Base-by-base conservation (phyloP, 2,113 vertebrate genomes). In the Cyanoramphus novaezelandiae region DNA sequence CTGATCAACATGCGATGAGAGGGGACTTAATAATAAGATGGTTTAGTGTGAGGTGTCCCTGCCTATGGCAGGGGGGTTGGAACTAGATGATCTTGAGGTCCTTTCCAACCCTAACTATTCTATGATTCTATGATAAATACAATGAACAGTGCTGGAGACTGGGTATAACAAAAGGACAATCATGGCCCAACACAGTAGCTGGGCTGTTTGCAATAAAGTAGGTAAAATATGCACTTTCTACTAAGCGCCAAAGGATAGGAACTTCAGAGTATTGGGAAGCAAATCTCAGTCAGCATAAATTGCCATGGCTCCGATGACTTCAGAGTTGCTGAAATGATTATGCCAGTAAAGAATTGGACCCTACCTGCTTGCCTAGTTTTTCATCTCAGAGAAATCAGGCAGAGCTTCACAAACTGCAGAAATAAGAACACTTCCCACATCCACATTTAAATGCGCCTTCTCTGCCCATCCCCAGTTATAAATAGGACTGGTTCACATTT, bases 401-500 rank as follows among this genome's bases (percentile, higher is more conserved):
- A 60, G 62, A 91, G 33, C 11, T 78, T 78, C 50, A 50, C 28
- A 63, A 71, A 60, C 43, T 68, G 31, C 43, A 90, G 85, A 86
- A 95, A 88, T 43, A 6, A 88, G 43, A 90, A 70, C 8, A 13
- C 39, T 83, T 94, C 55, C 71, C 37, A 33, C 49, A 83, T 31
- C 37, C 75, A 80, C 55, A 81, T 94, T 92, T 84, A 86, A 90
- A 91, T 39, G 5, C 13, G 67, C 74, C 85, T 67, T 81, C n/a
- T 71, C 67, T 93, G 64, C 35, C 29, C 33, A 28, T 86, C 19
- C 37, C 6, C 11, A 7, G 13, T 62, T 94, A 81, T 84, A 84
- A 96, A 95, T 57, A 94, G 76, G 81, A 68, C 24, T 7, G 17
- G 23, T 86, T 86, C 71, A 84, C 24, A 81, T 92, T 95, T 93